Base-by-base conservation (phyloP, 2,888 invertebrate species). In the Choreutis nemorana region DNA sequence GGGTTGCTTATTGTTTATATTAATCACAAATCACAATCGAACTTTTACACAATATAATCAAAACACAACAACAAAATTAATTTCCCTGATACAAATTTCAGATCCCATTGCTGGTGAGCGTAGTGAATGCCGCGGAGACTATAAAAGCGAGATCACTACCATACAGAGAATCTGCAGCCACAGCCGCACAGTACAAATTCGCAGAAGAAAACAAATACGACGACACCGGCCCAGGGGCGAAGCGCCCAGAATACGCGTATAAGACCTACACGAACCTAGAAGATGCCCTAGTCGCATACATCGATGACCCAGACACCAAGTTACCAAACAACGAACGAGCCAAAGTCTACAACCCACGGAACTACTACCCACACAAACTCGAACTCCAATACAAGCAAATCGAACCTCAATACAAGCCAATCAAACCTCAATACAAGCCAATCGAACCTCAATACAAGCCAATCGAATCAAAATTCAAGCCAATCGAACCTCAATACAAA, bases 191-290 rank as follows among this genome's bases (percentile, higher is more conserved):
- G 41, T 62, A 75, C 24, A 53, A 55, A 22, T 73, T 70, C 36
- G 80, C 80, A 7, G 33, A 62, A 12, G 73, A 79, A 24, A 78
- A 70, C 52, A 64, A 66, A 36, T 80, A 70, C 34, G 79, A 79
- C 35, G 56, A 71, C 41, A 80, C 80, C 0, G 80, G 80, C 4
- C 79, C 79, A 0, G 77, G 72, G 3, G 65, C 72, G 0, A 64
- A 61, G 12, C 34, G 42, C 2, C 59, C 50, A 0, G 63, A 62
- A 28, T 50, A 42, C 31, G 78, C 77, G 0, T 73, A 67, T 52
- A 53, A 55, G 12, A 70, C 67, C 0, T 73, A 64, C 47, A 60
- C 51, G 12, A 65, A 39, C 11, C 30, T 75, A 3, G 68, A 71
- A 12, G 72, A 73, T 1, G 75, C 72, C 1, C 34, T 77, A 1